These are phyloP conservation scores for Coregonus ussuriensis DNA, from an alignment of 2,797 vertebrate genomes.

Conservation along the genomic window DNA sequence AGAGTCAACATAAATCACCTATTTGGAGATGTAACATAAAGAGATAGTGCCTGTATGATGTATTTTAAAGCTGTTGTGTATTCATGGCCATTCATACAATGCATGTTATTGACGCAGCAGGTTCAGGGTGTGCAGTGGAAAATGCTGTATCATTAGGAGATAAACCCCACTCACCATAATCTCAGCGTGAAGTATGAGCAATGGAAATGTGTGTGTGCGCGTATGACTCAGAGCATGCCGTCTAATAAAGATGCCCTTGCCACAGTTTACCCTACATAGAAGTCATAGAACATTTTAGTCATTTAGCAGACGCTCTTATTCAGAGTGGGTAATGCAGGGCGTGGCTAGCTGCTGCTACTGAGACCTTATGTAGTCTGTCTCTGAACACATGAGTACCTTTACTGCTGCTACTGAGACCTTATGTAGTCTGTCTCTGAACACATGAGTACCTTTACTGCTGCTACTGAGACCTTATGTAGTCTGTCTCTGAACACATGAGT, in stretches of 20 bases:
- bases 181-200: neutral
- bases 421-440: too few species aligned
- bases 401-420: neutral
- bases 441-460: neutral
- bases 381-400: too few species aligned
- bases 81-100: neutral
- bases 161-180: neutral
- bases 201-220: neutral
- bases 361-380: too few species aligned
- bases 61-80: slow-evolving; percentile 17
- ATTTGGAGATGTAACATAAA: slow-evolving; percentile 28
- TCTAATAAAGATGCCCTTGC: neutral
- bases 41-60: slow-evolving; percentile 34
- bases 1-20: neutral
- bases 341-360: neutral
- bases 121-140: neutral
- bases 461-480: neutral
- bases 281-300: too few species aligned
- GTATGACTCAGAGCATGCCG: neutral
- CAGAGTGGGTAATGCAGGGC: neutral
- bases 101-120: neutral
- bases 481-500: too few species aligned
- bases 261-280: neutral
- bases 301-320: too few species aligned
- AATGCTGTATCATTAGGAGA: neutral